Evolutionary conservation across 2,113 vertebrate genomes (phyloP).

Genomic region (Corythornis cristatus): DNA sequence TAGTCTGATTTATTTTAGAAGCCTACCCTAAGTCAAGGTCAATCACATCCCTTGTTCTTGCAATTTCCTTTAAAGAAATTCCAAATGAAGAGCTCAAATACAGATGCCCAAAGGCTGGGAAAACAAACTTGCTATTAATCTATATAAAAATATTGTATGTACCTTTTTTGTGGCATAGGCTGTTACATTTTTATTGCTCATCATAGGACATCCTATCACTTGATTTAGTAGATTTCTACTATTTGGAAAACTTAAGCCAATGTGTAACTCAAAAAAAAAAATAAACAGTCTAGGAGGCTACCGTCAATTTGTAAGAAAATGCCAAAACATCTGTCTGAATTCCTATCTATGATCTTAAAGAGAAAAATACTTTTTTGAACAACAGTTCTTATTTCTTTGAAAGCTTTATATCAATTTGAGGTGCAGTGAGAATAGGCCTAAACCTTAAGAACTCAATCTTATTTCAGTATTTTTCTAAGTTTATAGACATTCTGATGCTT

Average conservation of each 20-base stretch:
- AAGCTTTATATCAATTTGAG: not conserved
- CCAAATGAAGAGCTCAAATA: not conserved
- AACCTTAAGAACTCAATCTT: not conserved
- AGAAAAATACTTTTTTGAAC: not conserved
- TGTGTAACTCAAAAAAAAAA: not conserved
- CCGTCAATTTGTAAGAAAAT: not conserved
- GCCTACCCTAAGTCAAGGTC: constrained; percentile 42
- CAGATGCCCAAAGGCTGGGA: not conserved
- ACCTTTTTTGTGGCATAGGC: not conserved
- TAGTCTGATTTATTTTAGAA: constrained; percentile 55
- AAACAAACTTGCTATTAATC: not conserved
- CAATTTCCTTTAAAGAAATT: constrained; percentile 23
- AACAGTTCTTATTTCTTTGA: not conserved
- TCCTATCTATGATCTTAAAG: not conserved
- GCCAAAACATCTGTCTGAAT: not conserved
- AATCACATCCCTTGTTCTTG: not conserved
- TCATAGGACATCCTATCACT: not conserved
- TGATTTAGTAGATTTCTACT: not conserved
- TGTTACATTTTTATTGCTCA: not conserved
- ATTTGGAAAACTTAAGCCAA: not conserved
- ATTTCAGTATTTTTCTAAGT: not conserved
- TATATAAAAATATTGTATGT: not conserved
- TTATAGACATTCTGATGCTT: not conserved
- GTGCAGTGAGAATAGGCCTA: not conserved
- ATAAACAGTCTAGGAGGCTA: not conserved